These are phyloP conservation scores for Trichoplusia ni DNA, from an alignment of 1,140 invertebrate species.

Conservation along the genomic window DNA sequence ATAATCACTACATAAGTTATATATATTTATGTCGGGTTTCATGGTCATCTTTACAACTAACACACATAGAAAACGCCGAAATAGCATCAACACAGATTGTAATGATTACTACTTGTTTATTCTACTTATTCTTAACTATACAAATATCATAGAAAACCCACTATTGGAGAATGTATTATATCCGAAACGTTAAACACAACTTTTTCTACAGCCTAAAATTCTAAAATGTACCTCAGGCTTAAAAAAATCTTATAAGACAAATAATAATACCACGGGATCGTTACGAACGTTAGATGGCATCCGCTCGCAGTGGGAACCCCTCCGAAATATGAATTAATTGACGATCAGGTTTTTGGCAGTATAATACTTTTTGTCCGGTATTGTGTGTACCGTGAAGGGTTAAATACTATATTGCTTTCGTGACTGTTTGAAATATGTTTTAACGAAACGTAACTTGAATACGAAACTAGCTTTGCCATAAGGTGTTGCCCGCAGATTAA, in stretches of 20 bases:
- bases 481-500: no score
- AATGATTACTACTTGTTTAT: background rate
- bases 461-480: no score
- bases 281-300: slow-evolving; percentile 47
- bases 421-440: background rate
- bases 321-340: slow-evolving; percentile 49
- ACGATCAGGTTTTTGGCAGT: slow-evolving; percentile 49
- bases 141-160: no score
- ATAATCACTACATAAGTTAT: background rate
- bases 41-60: background rate
- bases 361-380: slow-evolving; percentile 34
- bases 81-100: no score
- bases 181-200: no score
- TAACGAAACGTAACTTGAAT: no score
- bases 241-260: background rate
- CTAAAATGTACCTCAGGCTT: no score
- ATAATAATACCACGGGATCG: slow-evolving; percentile 28
- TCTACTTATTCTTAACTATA: no score
- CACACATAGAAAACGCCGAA: no score
- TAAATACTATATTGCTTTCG: background rate
- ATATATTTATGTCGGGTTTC: background rate
- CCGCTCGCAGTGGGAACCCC: slow-evolving; percentile 41
- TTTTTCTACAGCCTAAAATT: no score
- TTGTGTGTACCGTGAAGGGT: slow-evolving; percentile 8
- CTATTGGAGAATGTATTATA: no score